These are phyloP conservation scores for Eupristina koningsbergeri DNA, from an alignment of 1,140 invertebrate species.

Conservation along the genomic window DNA sequence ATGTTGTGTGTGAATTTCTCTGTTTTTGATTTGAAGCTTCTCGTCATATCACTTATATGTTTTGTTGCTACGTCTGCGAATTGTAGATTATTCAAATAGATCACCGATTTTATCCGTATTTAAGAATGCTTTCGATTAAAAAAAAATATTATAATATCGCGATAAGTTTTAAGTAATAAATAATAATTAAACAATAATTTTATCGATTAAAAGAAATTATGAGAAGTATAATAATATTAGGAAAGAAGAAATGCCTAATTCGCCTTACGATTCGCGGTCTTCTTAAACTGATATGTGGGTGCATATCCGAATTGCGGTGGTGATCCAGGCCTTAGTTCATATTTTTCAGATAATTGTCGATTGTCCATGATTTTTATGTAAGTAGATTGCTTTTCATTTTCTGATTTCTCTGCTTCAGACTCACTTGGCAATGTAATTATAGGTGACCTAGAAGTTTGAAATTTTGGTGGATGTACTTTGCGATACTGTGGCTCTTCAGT, in stretches of 20 bases:
- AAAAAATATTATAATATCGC: conserved; percentile 21
- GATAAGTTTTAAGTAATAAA: background rate
- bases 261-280: conserved; percentile 70
- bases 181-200: conserved; percentile 38
- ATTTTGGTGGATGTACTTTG: conserved; percentile 75
- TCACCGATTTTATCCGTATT: background rate
- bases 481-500: conserved; percentile 76
- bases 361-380: conserved; percentile 67
- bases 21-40: conserved; percentile 80
- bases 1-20: conserved; percentile 81
- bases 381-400: conserved; percentile 63
- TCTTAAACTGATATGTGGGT: conserved; percentile 68
- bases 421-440: conserved; percentile 62
- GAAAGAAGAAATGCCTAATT: conserved; percentile 18
- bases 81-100: conserved; percentile 57
- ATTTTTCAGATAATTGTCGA: conserved; percentile 57
- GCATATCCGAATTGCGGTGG: conserved; percentile 77
- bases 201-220: conserved; percentile 11
- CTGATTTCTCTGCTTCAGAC: conserved; percentile 67
- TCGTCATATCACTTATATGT: conserved; percentile 80
- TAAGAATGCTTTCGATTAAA: conserved; percentile 1
- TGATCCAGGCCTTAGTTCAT: conserved; percentile 73
- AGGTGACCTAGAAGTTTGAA: conserved; percentile 63
- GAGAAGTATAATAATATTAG: background rate
- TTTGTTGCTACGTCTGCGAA: conserved; percentile 76